Evolutionary conservation across 1,140 invertebrate species (phyloP), one percentile per base, ranked within the genome.

Genomic region (Eurosta solidaginis): DNA sequence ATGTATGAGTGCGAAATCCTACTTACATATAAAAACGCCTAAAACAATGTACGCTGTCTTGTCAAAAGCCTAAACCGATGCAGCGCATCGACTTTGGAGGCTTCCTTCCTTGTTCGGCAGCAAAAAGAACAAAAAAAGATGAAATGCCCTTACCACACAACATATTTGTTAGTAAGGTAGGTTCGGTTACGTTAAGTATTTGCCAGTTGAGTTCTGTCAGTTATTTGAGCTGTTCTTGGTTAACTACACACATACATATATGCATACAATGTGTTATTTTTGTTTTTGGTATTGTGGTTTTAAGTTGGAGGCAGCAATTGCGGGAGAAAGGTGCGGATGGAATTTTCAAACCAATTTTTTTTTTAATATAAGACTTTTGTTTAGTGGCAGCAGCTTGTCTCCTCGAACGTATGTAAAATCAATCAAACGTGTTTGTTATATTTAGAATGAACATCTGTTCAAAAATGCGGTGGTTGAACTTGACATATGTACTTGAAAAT

Each of bases 41-140:
- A 74, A 44, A 47, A 45, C 44, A 22, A 27, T 27, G 40, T 27
- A 20, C n/a, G 25, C 42, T 42, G 20, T 47, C 44, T 74, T 44
- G 73, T 79, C 76, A 79, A 79, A 79, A 77, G 76, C 78, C 76
- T 74, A 77, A 79, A 77, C 76, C 78, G 78, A 77, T 76, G 76
- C 52, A 54, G 33, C 76, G 63, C 74, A 42, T 68, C 76, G 78
- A 79, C 78, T 79, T 79, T 77, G 78, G 73, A 75, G 78, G 78
- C 78, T 79, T 79, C 78, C 68, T 79, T 79, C 68, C 42, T 79
- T 29, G 36, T 20, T 20, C 59, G 27, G 40, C 52, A 33, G n/a
- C 27, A 59, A n/a, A 5, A 36, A n/a, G 12, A 59, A 59, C 54
- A 20, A 36, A 25, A 59, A 17, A 27, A 33, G 10, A 54, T 5